Evolutionary conservation across 1,140 invertebrate genomes (phyloP).

Genomic region (Cryptotermes secundus): DNA sequence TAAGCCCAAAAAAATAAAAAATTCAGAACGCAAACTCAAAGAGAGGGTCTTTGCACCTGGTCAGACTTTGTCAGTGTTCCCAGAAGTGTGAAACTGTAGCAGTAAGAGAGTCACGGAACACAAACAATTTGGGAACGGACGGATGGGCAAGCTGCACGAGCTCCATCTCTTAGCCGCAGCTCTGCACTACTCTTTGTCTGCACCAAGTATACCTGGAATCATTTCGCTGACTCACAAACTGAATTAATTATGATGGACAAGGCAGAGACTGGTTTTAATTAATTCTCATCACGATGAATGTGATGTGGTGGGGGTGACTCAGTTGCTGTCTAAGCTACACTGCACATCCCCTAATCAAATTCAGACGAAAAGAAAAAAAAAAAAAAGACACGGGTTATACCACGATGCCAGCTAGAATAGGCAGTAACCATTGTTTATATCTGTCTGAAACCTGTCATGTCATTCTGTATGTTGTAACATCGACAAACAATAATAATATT

Average conservation of each 20-base stretch:
- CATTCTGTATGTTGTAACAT: constrained; percentile 8
- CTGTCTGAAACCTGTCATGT: constrained; percentile 21
- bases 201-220: constrained; percentile 17
- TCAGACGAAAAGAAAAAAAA: constrained; percentile 22
- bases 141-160: neutral
- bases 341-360: constrained; percentile 26
- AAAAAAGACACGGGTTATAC: neutral
- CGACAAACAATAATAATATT: constrained; percentile 14
- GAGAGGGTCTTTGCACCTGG: neutral
- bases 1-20: too few species aligned
- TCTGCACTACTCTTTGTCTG: neutral
- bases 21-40: too few species aligned
- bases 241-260: constrained; percentile 30
- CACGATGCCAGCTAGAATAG: neutral
- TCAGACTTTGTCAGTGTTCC: neutral
- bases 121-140: neutral
- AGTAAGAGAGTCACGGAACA: neutral
- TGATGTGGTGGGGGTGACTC: neutral
- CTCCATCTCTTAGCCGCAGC: neutral
- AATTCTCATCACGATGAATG: constrained; percentile 25
- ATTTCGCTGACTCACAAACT: constrained; percentile 25
- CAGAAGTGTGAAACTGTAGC: neutral
- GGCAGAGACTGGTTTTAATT: constrained; percentile 24
- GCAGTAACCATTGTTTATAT: constrained; percentile 23
- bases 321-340: constrained; percentile 1